These are phyloP conservation scores for Phalloptychus januarius DNA, from an alignment of 2,797 vertebrate species.

Conservation along the genomic window DNA sequence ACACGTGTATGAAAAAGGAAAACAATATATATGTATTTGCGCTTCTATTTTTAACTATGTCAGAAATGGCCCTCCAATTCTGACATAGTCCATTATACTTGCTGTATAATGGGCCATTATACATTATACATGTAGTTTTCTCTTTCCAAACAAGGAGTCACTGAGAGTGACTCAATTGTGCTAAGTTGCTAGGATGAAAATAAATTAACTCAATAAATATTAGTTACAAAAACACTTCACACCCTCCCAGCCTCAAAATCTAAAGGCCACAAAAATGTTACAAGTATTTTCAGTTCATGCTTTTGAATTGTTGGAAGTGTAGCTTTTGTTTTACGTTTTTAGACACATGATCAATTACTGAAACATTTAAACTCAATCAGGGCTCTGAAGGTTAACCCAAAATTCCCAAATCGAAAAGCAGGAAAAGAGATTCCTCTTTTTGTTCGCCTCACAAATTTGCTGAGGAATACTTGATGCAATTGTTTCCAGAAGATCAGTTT, in stretches of 20 bases:
- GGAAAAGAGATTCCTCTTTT: no score
- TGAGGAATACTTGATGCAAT: neutral
- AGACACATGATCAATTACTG: neutral
- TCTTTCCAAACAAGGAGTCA: neutral
- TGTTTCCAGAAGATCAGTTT: neutral
- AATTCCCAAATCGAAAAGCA: neutral
- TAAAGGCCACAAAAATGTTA: no score
- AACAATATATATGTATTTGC: no score
- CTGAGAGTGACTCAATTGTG: neutral
- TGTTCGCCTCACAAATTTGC: neutral
- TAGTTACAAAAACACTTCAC: neutral
- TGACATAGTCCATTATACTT: no score
- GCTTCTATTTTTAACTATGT: no score
- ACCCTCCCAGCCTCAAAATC: neutral
- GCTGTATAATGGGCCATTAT: no score
- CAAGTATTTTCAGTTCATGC: neutral
- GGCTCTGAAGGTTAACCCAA: neutral
- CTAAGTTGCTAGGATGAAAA: neutral
- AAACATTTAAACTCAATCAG: neutral
- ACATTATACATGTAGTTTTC: neutral
- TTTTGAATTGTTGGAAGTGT: neutral
- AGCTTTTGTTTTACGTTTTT: neutral
- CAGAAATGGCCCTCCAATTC: no score
- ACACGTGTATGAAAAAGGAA: no score
- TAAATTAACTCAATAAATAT: slow-evolving; percentile 1